These are phyloP conservation scores for Cherax quadricarinatus DNA, from an alignment of 1,140 invertebrate species.

Conservation along the genomic window DNA sequence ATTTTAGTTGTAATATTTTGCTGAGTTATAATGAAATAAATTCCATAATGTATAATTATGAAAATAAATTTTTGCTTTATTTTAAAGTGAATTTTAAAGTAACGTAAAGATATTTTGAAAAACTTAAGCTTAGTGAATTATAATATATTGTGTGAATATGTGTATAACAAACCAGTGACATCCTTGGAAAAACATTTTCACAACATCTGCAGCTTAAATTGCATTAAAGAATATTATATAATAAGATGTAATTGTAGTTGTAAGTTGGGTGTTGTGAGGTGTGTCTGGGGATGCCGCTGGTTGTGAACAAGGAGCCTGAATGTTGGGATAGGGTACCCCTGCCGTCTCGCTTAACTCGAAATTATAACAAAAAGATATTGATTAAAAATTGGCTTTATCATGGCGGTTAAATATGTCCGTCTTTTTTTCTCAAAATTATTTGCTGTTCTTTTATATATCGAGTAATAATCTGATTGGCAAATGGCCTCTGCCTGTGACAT, in stretches of 20 bases:
- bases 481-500: constrained; percentile 40
- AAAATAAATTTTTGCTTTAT: too few relatives aligned
- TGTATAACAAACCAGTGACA: constrained; percentile 44
- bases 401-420: neutral
- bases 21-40: neutral
- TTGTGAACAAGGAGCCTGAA: constrained; percentile 84
- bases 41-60: too few relatives aligned
- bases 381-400: constrained; percentile 25
- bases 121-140: neutral
- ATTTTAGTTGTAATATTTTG: neutral
- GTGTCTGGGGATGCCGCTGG: constrained; percentile 63
- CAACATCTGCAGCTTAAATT: neutral
- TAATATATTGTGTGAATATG: constrained; percentile 39
- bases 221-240: neutral
- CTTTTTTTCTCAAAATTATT: neutral
- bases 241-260: too few relatives aligned
- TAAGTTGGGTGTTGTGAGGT: neutral
- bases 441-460: neutral
- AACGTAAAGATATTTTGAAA: neutral
- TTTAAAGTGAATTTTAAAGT: neutral
- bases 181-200: constrained; percentile 55
- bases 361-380: neutral
- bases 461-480: neutral
- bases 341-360: constrained; percentile 78
- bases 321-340: constrained; percentile 98